Evolutionary conservation across 1,140 invertebrate species (phyloP), one percentile per base, ranked within the genome.

Genomic region (Harpegnathos saltator): DNA sequence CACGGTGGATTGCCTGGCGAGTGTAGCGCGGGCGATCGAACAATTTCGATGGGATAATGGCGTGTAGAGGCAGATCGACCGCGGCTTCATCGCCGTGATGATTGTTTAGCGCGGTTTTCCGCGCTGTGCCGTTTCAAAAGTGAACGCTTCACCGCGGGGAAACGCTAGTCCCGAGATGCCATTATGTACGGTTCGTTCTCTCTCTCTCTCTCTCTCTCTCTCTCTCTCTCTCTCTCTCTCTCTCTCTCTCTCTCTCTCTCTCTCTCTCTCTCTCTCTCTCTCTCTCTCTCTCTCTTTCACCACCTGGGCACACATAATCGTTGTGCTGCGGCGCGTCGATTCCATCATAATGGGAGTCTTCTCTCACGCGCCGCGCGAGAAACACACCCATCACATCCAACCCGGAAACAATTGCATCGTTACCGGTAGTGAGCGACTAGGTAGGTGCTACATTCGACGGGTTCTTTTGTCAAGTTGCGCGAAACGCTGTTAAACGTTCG

Each of bases 241-340:
- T n/a, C n/a, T n/a, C n/a, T n/a, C n/a, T n/a, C n/a, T n/a, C n/a
- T n/a, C n/a, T n/a, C n/a, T n/a, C n/a, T n/a, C n/a, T n/a, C n/a
- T n/a, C n/a, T n/a, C n/a, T n/a, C n/a, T n/a, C n/a, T n/a, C n/a
- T n/a, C n/a, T n/a, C n/a, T n/a, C n/a, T n/a, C n/a, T n/a, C n/a
- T n/a, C n/a, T n/a, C n/a, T n/a, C n/a, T n/a, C n/a, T n/a, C n/a
- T n/a, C n/a, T n/a, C n/a, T n/a, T n/a, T n/a, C 52, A 69, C 14
- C 75, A 24, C 50, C 52, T 71, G 22, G 61, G 54, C 52, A 80
- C 75, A 80, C 22, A 80, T 80, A 80, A 69, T 71, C 65, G 75
- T 78, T 78, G 56, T 56, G 65, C 26, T 15, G 52, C 17, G 58
- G 17, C 38, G 26, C 65, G 65, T 80, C 75, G 52, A 71, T 80